Evolutionary conservation across 2,888 invertebrate genomes (phyloP).

Genomic region (Oscheius sp.): DNA sequence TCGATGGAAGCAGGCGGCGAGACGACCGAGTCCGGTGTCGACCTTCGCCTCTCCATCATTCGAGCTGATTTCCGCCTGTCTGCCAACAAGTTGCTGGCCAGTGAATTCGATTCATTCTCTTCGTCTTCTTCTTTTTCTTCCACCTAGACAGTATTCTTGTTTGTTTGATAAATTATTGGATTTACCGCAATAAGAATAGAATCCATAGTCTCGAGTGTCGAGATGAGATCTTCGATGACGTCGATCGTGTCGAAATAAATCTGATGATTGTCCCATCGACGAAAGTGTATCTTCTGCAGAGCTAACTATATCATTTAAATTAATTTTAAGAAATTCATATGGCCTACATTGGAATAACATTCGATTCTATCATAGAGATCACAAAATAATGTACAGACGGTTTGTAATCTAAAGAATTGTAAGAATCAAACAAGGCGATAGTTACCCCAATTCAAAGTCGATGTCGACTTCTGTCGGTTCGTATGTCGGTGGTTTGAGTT

Average conservation of each 20-base stretch:
- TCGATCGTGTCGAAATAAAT: constrained; percentile 38
- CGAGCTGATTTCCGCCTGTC: neutral
- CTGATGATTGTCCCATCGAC: constrained; percentile 42
- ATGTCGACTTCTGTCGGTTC: constrained; percentile 7
- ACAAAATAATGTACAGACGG: constrained; percentile 51
- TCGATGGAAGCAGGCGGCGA: neutral
- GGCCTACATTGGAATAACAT: constrained; percentile 46
- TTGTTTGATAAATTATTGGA: neutral
- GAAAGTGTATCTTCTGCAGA: constrained; percentile 39
- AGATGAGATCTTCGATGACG: constrained; percentile 34
- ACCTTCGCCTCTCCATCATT: constrained; percentile 4
- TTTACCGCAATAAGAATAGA: neutral
- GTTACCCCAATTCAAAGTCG: neutral
- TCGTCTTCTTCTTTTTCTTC: neutral
- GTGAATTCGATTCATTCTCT: neutral
- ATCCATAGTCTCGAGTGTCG: constrained; percentile 29
- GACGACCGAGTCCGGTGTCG: constrained; percentile 1
- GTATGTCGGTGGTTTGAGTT: neutral
- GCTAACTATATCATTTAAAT: neutral
- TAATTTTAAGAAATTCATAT: neutral
- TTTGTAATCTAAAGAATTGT: neutral
- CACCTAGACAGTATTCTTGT: neutral
- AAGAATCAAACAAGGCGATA: neutral
- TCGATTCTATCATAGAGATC: constrained; percentile 58
- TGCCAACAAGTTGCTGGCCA: neutral